Percentiles rank a stretch among this genome's conserved stretches.
These are phyloP conservation scores for Coluber constrictor DNA, from an alignment of 2,797 vertebrate genomes.

Conservation along the genomic window DNA sequence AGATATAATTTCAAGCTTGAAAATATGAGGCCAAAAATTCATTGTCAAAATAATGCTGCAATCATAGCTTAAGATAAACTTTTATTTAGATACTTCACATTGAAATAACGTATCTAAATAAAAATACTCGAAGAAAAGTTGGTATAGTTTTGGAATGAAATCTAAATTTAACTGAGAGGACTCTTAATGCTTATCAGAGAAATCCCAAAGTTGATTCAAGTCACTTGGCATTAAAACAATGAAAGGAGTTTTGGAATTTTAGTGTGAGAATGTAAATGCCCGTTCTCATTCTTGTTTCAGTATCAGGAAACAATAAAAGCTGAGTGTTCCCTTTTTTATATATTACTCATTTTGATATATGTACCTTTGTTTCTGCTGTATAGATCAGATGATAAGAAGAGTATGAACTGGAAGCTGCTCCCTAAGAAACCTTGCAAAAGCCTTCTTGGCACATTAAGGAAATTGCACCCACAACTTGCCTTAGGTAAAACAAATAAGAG, in stretches of 20 bases:
- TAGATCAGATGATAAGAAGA: conserved; percentile 95
- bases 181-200: background rate
- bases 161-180: background rate
- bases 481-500: conserved; percentile 72
- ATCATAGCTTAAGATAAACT: background rate
- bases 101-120: background rate
- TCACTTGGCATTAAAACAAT: background rate
- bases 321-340: background rate
- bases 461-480: conserved; percentile 84
- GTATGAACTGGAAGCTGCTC: conserved; percentile 91
- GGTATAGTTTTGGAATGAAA: background rate
- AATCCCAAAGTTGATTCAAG: background rate
- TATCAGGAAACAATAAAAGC: background rate
- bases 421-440: conserved; percentile 95
- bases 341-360: background rate
- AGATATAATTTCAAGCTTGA: background rate
- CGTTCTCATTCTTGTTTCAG: background rate
- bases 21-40: background rate
- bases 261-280: background rate
- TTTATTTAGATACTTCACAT: background rate
- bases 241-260: background rate
- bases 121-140: background rate
- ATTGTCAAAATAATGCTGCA: background rate
- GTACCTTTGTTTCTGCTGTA: conserved; percentile 46
- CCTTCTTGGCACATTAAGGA: conserved; percentile 83